These are phyloP conservation scores for Pristionchus mayeri DNA, from an alignment of 2,888 invertebrate genomes.

Conservation along the genomic window DNA sequence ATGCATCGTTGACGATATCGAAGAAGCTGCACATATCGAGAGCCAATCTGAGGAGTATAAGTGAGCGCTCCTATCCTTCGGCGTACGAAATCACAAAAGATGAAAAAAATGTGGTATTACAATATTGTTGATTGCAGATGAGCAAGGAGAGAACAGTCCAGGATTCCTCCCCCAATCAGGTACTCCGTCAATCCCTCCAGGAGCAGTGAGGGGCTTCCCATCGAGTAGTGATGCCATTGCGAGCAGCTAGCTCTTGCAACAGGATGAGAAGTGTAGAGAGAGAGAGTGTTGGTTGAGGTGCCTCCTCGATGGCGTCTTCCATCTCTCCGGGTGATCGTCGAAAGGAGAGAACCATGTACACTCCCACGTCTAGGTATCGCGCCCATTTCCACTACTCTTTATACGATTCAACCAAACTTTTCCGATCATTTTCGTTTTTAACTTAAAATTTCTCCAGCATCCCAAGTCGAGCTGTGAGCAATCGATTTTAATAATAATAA, in stretches of 20 bases:
- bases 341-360: background rate
- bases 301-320: slow-evolving; percentile 39
- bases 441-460: background rate
- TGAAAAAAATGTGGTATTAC: background rate
- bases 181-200: background rate
- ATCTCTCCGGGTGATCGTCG: background rate
- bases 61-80: slow-evolving; percentile 2
- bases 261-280: background rate
- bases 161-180: slow-evolving; percentile 36
- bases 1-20: slow-evolving; percentile 50
- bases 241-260: too few species aligned
- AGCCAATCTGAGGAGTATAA: slow-evolving; percentile 39
- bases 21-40: slow-evolving; percentile 45
- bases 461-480: background rate
- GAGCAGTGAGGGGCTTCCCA: too few species aligned
- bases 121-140: slow-evolving; percentile 1
- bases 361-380: slow-evolving; percentile 43
- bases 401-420: too few species aligned
- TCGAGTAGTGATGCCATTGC: too few species aligned
- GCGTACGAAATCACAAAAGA: background rate
- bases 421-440: too few species aligned
- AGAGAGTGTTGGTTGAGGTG: background rate
- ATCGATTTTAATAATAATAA: background rate
- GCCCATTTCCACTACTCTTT: too few species aligned
- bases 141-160: slow-evolving; percentile 36